Base-by-base conservation (phyloP, 2,888 invertebrate species). In the Drosophila bunnanda region DNA sequence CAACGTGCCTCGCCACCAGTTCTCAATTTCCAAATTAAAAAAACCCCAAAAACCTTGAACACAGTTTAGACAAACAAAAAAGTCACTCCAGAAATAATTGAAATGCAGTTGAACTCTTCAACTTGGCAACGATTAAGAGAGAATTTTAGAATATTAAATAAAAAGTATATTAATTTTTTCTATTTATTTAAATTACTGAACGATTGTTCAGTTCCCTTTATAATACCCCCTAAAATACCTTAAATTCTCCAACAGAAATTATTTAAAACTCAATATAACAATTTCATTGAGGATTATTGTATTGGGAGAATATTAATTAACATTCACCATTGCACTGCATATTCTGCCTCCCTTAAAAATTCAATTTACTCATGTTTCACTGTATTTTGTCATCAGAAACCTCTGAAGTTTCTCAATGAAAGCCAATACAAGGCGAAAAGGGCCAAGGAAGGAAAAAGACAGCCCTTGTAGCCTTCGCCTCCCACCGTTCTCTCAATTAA, bases 1-100 rank as follows among this genome's bases (percentile, higher is more conserved):
- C 75, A 82, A 84, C 83, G 83, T 84, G 83, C 86, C 61, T 46
- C 55, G 41, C 75, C 62, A 54, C 62, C 58, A 67, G 73, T 82
- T 82, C 80, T 79, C 62, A 58, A 56, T 60, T 79, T 77, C 32
- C 61, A 60, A 59, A 58, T 46, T 61, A 32, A 52, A 50, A 28
- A 15, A 44, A 44, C 17, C n/a, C 4, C 8, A 48, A 38, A 20
- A 75, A 82, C 88, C 82, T 82, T 82, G 85, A 66, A 38, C 50
- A 46, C 46, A 61, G 55, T 44, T 43, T 15, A 12, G 12, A 10
- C 34, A 46, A 50, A 15, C 2, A 41, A 54, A 61, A 20, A 30
- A 15, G 12, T 41, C 5, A 52, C 15, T 64, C 20, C 67, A 50
- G 44, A 82, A 76, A 75, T 82, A 77, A 80, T 80, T 82, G 65